Evolutionary conservation across 2,888 invertebrate species (phyloP).

Genomic region (Hymenopus coronatus): DNA sequence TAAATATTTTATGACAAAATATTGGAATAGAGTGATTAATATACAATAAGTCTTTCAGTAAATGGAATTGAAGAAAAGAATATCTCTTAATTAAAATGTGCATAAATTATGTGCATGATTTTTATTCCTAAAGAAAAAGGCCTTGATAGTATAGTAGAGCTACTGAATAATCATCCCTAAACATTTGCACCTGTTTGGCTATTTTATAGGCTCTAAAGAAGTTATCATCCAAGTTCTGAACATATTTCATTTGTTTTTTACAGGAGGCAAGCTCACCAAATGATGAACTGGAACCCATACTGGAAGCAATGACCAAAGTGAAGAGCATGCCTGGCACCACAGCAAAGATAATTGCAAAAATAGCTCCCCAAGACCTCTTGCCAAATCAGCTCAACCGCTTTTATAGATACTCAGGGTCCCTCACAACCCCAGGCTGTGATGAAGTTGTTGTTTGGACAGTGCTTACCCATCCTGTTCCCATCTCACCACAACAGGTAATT

Average conservation of each 20-base stretch:
- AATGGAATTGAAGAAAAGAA: no score
- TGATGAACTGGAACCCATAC: conserved; percentile 37
- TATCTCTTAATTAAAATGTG: no score
- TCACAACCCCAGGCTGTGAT: conserved; percentile 71
- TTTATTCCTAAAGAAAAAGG: no score
- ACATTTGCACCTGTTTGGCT: no score
- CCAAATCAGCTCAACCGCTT: conserved; percentile 55
- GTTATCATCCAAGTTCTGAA: no score
- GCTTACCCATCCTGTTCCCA: conserved; percentile 53
- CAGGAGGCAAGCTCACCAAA: conserved; percentile 41
- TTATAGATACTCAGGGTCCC: conserved; percentile 68
- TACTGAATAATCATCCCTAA: no score
- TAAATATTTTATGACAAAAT: no score
- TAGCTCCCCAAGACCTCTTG: conserved; percentile 51
- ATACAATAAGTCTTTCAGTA: no score
- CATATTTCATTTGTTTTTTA: conserved; percentile 19
- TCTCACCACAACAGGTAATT: conserved; percentile 52
- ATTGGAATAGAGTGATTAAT: no score
- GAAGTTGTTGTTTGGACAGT: conserved; percentile 76
- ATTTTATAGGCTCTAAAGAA: no score
- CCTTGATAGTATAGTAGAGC: no score
- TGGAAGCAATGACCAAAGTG: conserved; percentile 38
- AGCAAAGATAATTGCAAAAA: not conserved
- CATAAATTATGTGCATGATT: no score
- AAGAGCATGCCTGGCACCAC: conserved; percentile 39